Percentiles rank a stretch among this genome's conserved stretches.
These are phyloP conservation scores for Hydrocynus forskahlii DNA, from an alignment of 2,797 vertebrate genomes.

Conservation along the genomic window DNA sequence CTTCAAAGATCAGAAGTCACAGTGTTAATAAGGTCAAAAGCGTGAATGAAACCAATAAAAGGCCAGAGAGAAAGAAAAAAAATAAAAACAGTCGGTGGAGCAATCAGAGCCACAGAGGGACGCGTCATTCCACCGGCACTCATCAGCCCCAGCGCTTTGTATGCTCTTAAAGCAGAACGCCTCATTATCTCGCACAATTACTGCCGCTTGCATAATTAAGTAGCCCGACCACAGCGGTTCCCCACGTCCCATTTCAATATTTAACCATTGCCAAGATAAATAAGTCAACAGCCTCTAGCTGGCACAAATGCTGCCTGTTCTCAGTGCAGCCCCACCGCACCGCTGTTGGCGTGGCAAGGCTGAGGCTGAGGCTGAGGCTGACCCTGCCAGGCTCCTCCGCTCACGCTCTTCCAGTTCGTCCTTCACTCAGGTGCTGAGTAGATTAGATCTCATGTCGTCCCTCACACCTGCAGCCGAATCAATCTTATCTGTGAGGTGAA, in stretches of 20 bases:
- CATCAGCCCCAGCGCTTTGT: slow-evolving; percentile 19
- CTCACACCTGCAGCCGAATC: slow-evolving; percentile 44
- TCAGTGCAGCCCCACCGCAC: neutral
- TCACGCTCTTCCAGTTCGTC: slow-evolving; percentile 31
- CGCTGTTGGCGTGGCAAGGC: slow-evolving; percentile 1
- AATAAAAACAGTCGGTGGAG: slow-evolving; percentile 11
- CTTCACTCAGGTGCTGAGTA: slow-evolving; percentile 44
- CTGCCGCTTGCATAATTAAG: slow-evolving; percentile 52
- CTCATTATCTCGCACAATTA: slow-evolving; percentile 46
- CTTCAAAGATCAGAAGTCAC: neutral
- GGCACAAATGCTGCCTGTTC: neutral
- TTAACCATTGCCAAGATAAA: slow-evolving; percentile 41
- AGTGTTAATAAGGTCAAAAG: neutral
- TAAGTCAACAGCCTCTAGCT: slow-evolving; percentile 35
- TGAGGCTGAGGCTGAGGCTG: neutral
- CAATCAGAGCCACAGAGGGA: neutral
- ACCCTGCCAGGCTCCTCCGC: slow-evolving; percentile 3
- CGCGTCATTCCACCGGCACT: neutral
- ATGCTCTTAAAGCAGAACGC: slow-evolving; percentile 29
- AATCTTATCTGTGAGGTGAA: slow-evolving; percentile 36
- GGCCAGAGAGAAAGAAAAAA: neutral
- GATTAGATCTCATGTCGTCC: slow-evolving; percentile 43
- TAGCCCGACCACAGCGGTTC: slow-evolving; percentile 11
- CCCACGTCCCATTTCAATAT: slow-evolving; percentile 41
- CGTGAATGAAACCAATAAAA: neutral